phyloP scores from a whole-genome alignment of 2,113 vertebrate species.

The Oreotragus oreotragus region DNA sequence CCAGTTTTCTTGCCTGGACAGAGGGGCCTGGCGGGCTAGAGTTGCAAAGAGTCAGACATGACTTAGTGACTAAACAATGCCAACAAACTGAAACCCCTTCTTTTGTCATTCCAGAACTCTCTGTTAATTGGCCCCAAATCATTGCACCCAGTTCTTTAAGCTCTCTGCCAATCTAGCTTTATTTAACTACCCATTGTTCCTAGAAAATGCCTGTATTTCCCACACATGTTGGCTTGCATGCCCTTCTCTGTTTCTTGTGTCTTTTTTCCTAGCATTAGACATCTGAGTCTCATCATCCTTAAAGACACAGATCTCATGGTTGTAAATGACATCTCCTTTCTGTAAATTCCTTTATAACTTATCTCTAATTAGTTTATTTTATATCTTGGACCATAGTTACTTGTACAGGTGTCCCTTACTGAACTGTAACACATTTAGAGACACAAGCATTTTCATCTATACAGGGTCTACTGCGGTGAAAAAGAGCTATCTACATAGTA shows the following conservation, averaged over 20 bases:
- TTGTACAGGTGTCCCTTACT: not conserved
- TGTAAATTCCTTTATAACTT: not conserved
- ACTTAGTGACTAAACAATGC: not conserved
- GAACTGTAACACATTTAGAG: not conserved
- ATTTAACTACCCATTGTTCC: not conserved
- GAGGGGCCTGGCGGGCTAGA: not conserved
- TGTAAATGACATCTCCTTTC: not conserved
- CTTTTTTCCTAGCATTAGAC: not conserved
- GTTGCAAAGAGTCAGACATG: not conserved
- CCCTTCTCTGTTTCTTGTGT: not conserved
- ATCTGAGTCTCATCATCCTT: not conserved
- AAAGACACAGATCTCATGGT: not conserved
- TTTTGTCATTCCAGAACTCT: not conserved
- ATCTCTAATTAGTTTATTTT: not conserved
- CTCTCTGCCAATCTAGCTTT: not conserved
- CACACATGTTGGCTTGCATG: accelerated
- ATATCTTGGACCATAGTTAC: not conserved
- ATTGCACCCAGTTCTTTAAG: not conserved
- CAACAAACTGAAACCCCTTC: not conserved
- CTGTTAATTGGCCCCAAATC: not conserved
- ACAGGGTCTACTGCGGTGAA: accelerated
- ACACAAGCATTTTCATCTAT: not conserved
- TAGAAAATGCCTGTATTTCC: not conserved
- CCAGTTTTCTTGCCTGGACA: not conserved
- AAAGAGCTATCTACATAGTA: not conserved